Conservation (phyloP, 2,113 vertebrate genomes). For the Acrocephalus kingi region DNA sequence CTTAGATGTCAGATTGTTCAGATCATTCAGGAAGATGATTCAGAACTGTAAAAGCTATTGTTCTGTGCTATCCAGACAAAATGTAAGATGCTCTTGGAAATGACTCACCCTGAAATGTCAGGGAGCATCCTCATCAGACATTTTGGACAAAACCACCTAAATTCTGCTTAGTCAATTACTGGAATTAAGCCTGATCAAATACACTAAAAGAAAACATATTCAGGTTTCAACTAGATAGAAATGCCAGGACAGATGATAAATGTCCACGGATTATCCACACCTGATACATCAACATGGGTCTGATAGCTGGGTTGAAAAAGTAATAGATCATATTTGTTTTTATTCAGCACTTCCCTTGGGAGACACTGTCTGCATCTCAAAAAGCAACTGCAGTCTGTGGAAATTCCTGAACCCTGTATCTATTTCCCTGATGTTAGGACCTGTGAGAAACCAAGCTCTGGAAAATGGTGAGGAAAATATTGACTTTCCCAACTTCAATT, state of each 20-base stretch:
- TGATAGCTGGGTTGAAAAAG: neutral
- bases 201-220: neutral
- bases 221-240: neutral
- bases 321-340: neutral
- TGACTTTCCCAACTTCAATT: neutral
- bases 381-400: neutral
- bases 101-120: neutral
- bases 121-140: neutral
- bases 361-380: slow-evolving; percentile 2
- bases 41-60: neutral
- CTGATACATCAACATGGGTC: neutral
- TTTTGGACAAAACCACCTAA: neutral
- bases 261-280: fast-evolving
- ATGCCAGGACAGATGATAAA: neutral
- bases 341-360: neutral
- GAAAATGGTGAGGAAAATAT: neutral
- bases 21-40: neutral
- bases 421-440: neutral
- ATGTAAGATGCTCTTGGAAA: neutral
- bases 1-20: neutral
- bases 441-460: neutral
- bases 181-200: neutral
- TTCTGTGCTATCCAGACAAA: neutral
- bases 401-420: neutral
- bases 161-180: neutral